Evolutionary conservation across 2,888 invertebrate species (phyloP).

Genomic region (Xestia sexstrigata): DNA sequence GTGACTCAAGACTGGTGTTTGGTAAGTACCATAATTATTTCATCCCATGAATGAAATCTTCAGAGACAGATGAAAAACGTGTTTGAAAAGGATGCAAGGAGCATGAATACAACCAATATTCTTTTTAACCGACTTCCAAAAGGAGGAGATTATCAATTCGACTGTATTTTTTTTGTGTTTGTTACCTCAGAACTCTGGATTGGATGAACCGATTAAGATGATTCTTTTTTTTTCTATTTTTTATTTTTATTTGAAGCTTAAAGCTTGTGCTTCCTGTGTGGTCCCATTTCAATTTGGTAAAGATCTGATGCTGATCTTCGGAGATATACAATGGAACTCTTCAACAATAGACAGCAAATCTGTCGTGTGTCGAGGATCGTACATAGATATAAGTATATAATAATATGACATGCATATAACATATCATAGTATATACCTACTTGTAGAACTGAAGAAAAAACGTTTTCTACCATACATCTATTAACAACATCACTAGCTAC

Average conservation of each 20-base stretch:
- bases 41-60: background rate
- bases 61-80: background rate
- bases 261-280: too few relatives aligned
- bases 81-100: background rate
- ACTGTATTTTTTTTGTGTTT: too few relatives aligned
- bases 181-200: too few relatives aligned
- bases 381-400: constrained; percentile 6
- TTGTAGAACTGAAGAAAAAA: constrained; percentile 13
- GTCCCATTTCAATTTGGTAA: too few relatives aligned
- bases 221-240: too few relatives aligned
- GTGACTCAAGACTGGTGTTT: background rate
- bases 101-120: background rate
- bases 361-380: background rate
- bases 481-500: constrained; percentile 57
- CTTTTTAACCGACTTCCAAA: background rate
- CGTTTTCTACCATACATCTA: constrained; percentile 44
- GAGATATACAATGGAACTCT: too few relatives aligned
- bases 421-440: constrained; percentile 31
- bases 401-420: constrained; percentile 28
- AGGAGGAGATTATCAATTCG: too few relatives aligned
- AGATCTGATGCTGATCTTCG: too few relatives aligned
- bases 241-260: too few relatives aligned
- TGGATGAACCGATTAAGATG: too few relatives aligned
- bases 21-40: background rate
- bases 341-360: too few relatives aligned